phyloP scores from a whole-genome alignment of 2,888 invertebrate species.

The Tipula unca region DNA sequence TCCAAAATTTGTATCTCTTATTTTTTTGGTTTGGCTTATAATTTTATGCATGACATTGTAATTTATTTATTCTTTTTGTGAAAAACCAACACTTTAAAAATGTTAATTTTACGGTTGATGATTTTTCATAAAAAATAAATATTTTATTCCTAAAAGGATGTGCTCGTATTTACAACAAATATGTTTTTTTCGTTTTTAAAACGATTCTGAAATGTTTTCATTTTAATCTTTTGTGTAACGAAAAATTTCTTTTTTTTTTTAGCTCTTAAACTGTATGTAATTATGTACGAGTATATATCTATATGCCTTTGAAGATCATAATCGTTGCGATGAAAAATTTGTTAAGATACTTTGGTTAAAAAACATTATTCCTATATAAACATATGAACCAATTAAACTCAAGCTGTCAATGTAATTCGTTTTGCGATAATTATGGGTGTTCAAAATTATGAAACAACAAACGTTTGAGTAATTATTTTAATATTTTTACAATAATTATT shows the following conservation, averaged over 20 bases:
- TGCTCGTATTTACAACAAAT: background rate
- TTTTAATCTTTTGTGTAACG: background rate
- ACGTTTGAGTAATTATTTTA: background rate
- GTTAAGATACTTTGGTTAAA: background rate
- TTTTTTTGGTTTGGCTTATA: background rate
- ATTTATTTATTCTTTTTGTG: background rate
- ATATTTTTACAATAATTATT: background rate
- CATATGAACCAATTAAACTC: background rate
- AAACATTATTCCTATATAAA: background rate
- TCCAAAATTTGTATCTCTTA: background rate
- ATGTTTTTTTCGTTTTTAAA: background rate
- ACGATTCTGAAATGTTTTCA: background rate
- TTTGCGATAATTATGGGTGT: background rate
- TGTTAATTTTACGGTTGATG: constrained; percentile 1
- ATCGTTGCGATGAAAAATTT: background rate
- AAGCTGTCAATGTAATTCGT: background rate
- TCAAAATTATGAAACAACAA: background rate
- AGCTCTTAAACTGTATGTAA: no score
- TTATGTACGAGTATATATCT: background rate
- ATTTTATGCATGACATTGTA: background rate
- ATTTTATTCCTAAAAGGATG: background rate
- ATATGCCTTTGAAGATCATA: background rate
- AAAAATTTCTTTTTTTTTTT: background rate
- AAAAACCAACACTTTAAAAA: constrained; percentile 3
- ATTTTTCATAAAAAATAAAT: background rate